phyloP scores from a whole-genome alignment of 2,113 vertebrate species.

The Athene noctua region DNA sequence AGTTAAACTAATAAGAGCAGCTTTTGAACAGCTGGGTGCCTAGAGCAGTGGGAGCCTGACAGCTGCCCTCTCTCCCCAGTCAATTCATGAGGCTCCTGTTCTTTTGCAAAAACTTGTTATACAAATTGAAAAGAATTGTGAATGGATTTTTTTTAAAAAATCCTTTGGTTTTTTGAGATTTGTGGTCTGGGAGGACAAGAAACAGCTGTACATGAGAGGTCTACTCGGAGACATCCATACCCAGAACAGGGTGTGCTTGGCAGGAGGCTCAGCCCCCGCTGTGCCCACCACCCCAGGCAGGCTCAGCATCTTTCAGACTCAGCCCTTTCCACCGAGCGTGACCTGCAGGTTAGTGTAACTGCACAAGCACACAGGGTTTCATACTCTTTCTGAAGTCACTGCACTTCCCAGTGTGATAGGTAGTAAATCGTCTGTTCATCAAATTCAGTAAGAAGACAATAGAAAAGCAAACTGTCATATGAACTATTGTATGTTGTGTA shows the following conservation, averaged over 20 bases:
- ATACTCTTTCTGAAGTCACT: not conserved
- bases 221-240: not conserved
- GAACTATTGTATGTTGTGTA: too few relatives aligned
- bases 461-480: too few relatives aligned
- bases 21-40: not conserved
- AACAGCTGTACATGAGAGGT: not conserved
- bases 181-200: not conserved
- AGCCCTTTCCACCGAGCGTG: not conserved
- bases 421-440: too few relatives aligned
- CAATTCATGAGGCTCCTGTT: not conserved
- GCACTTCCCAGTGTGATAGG: too few relatives aligned
- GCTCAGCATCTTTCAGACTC: not conserved
- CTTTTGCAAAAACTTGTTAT: not conserved
- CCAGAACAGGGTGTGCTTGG: not conserved
- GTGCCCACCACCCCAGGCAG: fast-evolving
- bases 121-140: not conserved
- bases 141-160: not conserved
- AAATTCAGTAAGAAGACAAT: too few relatives aligned
- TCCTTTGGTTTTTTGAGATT: not conserved
- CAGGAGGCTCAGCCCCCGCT: not conserved
- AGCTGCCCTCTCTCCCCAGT: not conserved
- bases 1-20: not conserved
- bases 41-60: not conserved
- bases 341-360: not conserved
- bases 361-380: not conserved